Base-by-base conservation (phyloP, 2,797 vertebrate species). In the Xiphophorus birchmanni region DNA sequence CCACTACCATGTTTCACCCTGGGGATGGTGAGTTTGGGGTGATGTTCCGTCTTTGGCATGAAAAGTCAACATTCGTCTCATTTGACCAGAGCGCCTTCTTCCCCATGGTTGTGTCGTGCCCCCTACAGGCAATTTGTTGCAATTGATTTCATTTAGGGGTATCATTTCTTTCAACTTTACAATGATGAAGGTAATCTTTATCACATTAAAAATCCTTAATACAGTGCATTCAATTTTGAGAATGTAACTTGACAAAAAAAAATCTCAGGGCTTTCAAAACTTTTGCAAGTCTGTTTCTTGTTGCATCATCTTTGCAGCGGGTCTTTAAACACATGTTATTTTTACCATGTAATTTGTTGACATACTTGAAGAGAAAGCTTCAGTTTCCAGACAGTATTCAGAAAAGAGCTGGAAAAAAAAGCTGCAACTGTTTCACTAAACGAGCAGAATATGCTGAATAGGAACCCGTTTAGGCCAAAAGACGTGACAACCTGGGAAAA, bases 401-500 rank as follows among this genome's bases (percentile, higher is more conserved):
- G 73, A 72, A 67, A 45, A 42, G 3, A 50, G 23, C 23, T n/a
- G 48, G 4, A 10, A 50, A 50, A 54, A 75, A 42, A 60, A 77
- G 40, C 26, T 75, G 67, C n/a, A 63, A 60, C 63, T 80, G 45
- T 47, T 82, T 4, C 37, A 40, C 2, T 13, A 45, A 37, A 42
- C 11, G 8, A 37, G 2, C 1, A 56, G 2, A n/a, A 78, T 48
- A 32, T 74, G 17, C 18, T 50, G 45, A 29, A 69, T 58, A 18
- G 79, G 65, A 82, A 13, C 48, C 72, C 23, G n/a, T 42, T 84
- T 32, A 80, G 35, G 52, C 78, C n/a, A 75, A 56, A 23, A 75
- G 73, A 82, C 4, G 32, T 54, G 37, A 76, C 52, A 75, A 87
- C 74, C 86, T 87, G 81, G 76, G 9, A 90, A 79, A 75, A 63